Evolutionary conservation across 1,140 invertebrate species (phyloP), one percentile per base, ranked within the genome.

Genomic region (Drosophila watanabei): DNA sequence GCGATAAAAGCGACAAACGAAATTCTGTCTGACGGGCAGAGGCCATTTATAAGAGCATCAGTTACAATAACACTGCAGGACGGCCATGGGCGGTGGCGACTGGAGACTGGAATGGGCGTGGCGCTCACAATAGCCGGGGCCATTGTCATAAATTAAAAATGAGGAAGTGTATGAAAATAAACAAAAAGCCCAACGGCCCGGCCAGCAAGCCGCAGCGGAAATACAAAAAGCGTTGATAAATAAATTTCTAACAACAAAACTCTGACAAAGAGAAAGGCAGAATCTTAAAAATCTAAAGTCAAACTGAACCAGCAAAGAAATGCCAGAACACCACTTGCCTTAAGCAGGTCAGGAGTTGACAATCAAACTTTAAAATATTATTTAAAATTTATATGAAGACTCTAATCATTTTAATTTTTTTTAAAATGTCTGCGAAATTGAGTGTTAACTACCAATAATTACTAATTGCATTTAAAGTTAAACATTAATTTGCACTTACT

Each of bases 61-160:
- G 86, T 91, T 91, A 90, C 86, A 90, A 90, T 90, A 86, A 87
- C 80, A 86, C 54, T 79, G 79, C 56, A 75, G 57, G 45, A 54
- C 37, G 32, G 58, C 43, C 14, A 45, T n/a, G 41, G 33, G 46
- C 37, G 46, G 11, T 14, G 33, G 54, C n/a, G 16, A 13, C 18
- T 46, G 33, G 14, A 14, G 58, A 60, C 18, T 20, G 28, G 39
- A 8, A 14, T 32, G 75, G 78, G 78, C 75, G 86, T 82, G 75
- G 72, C 60, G 9, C 61, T 73, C 82, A 83, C 87, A 90, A 91
- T 70, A 76, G 80, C 80, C 80, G 70, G 51, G 32, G 63, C 81
- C 89, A 91, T 92, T 91, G 89, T 91, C 84, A 89, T 91, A 91
- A 91, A 91, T 91, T 92, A 91, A 91, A 91, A 91, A 91, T 89